These are phyloP conservation scores for Eulithis testata DNA, from an alignment of 2,888 invertebrate genomes.

Conservation along the genomic window DNA sequence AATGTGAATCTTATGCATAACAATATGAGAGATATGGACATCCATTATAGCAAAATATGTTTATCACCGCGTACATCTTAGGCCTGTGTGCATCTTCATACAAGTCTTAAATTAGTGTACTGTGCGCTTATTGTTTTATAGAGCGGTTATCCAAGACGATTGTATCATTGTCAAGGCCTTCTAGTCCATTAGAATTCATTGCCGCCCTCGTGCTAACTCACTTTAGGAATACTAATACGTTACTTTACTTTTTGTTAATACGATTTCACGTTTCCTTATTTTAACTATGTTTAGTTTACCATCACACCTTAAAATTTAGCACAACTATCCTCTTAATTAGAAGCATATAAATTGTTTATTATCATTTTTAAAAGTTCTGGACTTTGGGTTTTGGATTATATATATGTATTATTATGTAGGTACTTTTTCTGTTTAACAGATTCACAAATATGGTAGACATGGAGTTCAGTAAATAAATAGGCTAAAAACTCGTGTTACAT, in stretches of 20 bases:
- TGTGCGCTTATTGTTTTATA: conserved; percentile 53
- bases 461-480: background rate
- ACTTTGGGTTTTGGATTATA: background rate
- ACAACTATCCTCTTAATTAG: background rate
- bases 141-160: conserved; percentile 63
- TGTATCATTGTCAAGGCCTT: conserved; percentile 78
- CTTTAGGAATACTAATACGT: conserved; percentile 71
- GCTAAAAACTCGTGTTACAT: conserved; percentile 27
- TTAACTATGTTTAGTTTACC: conserved; percentile 9
- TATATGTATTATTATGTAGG: too few species aligned
- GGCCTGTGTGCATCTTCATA: background rate
- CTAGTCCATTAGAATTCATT: conserved; percentile 76
- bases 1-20: too few species aligned
- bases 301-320: background rate
- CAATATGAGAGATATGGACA: too few species aligned
- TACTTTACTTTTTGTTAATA: conserved; percentile 61
- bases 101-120: conserved; percentile 31
- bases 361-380: background rate
- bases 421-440: background rate
- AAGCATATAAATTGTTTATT: background rate
- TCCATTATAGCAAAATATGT: too few species aligned
- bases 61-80: too few species aligned
- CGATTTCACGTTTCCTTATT: conserved; percentile 53
- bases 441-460: too few species aligned
- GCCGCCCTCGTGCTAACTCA: conserved; percentile 69